phyloP scores from a whole-genome alignment of 2,888 invertebrate genomes.

The Cheilosia grossa region DNA sequence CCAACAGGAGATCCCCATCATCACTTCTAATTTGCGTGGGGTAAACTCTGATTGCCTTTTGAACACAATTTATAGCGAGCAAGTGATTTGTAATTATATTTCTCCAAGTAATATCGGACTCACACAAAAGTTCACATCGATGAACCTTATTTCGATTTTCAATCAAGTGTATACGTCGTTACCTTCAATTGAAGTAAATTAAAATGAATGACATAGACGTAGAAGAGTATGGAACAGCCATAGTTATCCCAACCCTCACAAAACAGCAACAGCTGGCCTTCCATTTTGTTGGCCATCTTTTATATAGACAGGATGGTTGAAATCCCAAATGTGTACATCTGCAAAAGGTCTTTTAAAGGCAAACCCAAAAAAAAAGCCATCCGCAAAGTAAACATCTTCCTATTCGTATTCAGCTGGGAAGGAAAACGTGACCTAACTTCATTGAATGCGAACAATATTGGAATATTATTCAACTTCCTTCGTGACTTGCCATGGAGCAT shows the following conservation, averaged over 20 bases:
- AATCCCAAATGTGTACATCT: not conserved
- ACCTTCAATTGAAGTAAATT: conserved; percentile 52
- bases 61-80: conserved; percentile 24
- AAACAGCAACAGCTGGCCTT: too few relatives aligned
- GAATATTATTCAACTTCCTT: conserved; percentile 29
- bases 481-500: conserved; percentile 30
- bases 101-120: conserved; percentile 35
- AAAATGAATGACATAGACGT: conserved; percentile 34
- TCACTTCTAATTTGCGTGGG: too few relatives aligned
- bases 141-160: conserved; percentile 38
- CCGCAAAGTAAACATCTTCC: conserved; percentile 8
- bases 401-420: not conserved
- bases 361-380: not conserved
- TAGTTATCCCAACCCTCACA: too few relatives aligned
- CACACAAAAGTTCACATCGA: not conserved
- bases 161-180: conserved; percentile 39
- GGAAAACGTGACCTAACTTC: conserved; percentile 39
- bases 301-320: too few relatives aligned
- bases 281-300: too few relatives aligned
- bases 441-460: conserved; percentile 27
- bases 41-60: conserved; percentile 30
- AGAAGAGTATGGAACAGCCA: too few relatives aligned
- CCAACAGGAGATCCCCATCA: not conserved
- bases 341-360: conserved; percentile 4
- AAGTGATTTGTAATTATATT: conserved; percentile 28